Evolutionary conservation across 2,888 invertebrate genomes (phyloP), one percentile per base, ranked within the genome.

Genomic region (Macrophya alboannulata): DNA sequence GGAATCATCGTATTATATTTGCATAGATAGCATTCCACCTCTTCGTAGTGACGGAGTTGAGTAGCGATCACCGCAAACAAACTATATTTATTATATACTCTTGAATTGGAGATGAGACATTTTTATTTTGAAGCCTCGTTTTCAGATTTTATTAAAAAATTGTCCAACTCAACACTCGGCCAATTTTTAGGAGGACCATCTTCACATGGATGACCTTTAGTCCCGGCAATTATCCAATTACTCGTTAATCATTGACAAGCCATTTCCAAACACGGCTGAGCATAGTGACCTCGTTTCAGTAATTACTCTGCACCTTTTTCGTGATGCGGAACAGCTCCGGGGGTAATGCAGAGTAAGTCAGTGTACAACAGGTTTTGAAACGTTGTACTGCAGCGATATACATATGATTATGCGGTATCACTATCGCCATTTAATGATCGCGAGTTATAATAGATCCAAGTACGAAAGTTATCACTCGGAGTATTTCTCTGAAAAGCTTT

Each of bases 1-100:
- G 89, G 81, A 81, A 81, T 59, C 81, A 81, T 81, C 81, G 40
- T 81, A 85, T 81, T 62, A 85, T 87, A 88, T 88, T 88, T 88
- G 86, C 88, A 88, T 88, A 88, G 87, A 87, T 87, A 87, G 84
- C 85, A 74, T 21, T 51, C 86, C 62, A 40, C 59, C 43, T 43
- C 25, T 62, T 81, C 31, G 62, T 43, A 81, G 62, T 25, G 43
- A 81, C 43, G 81, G 81, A 21, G 8, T 81, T 48, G 81, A 81
- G 65, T 21, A 48, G n/a, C 62, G 62, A 45, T 25, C 43, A 62
- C n/a, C 40, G 21, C 81, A 10, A 65, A 40, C 79, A 81, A 81
- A 62, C 12, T 43, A 68, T 15, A 25, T 68, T n/a, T 55, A 55
- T n/a, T n/a, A 15, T 17, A n/a, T 55, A 17, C 17, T 17, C 31